Conservation (phyloP, 2,888 invertebrate genomes). For the Saturnia japonica region DNA sequence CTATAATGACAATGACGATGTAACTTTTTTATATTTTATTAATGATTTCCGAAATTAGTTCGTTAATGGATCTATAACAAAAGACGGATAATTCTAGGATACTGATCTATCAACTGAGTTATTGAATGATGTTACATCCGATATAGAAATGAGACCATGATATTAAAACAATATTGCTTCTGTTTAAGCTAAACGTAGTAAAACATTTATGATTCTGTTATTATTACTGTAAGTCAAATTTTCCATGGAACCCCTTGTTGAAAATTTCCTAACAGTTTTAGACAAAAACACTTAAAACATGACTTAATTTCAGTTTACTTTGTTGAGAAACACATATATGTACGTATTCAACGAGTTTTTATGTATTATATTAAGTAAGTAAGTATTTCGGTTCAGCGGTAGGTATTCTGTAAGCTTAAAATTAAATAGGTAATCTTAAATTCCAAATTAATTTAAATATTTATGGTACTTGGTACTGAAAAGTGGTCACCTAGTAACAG, state of each 20-base stretch:
- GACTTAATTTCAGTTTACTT: neutral
- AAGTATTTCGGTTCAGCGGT: too few relatives aligned
- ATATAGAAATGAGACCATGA: too few relatives aligned
- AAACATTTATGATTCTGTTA: neutral
- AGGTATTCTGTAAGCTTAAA: neutral
- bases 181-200: neutral
- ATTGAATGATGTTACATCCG: too few relatives aligned
- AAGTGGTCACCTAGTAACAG: too few relatives aligned
- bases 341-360: neutral
- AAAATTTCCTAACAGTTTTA: neutral
- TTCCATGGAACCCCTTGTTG: neutral
- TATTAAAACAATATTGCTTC: too few relatives aligned
- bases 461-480: too few relatives aligned
- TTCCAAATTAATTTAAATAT: too few relatives aligned
- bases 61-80: too few relatives aligned
- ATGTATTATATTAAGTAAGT: too few relatives aligned
- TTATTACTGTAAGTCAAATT: neutral
- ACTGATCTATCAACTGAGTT: too few relatives aligned
- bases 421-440: neutral
- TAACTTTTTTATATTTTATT: neutral
- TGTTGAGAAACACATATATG: neutral
- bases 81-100: too few relatives aligned
- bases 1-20: neutral
- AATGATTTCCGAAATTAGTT: too few relatives aligned
- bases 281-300: neutral